These are phyloP conservation scores for Hassar affinis DNA, from an alignment of 2,113 vertebrate genomes.

Conservation along the genomic window DNA sequence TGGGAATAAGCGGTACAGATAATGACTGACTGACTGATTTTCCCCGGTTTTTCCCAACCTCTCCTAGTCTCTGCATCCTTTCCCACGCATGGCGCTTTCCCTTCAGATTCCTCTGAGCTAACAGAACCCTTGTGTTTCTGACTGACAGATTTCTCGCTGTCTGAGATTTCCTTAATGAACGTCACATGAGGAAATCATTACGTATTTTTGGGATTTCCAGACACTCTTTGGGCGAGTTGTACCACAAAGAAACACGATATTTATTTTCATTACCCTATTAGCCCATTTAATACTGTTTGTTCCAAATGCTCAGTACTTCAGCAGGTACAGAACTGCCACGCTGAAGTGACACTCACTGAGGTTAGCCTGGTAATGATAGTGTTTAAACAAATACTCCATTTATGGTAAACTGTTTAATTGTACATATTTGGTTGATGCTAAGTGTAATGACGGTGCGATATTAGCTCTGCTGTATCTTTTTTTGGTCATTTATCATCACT, in stretches of 20 bases:
- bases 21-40: too few species aligned
- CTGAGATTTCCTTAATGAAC: not conserved
- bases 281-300: not conserved
- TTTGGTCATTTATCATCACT: not conserved
- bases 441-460: not conserved
- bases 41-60: not conserved
- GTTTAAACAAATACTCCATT: not conserved
- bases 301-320: not conserved
- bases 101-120: slow-evolving; percentile 2
- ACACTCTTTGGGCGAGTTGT: not conserved
- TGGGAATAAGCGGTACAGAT: too few species aligned
- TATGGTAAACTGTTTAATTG: not conserved
- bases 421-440: too few species aligned
- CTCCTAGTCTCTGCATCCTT: not conserved
- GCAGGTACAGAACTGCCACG: not conserved
- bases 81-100: not conserved
- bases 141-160: not conserved
- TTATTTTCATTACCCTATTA: not conserved
- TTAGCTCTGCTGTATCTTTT: not conserved
- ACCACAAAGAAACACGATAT: not conserved
- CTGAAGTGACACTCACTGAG: not conserved
- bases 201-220: not conserved
- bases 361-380: not conserved
- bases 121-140: slow-evolving; percentile 8
- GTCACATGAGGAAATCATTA: not conserved